Evolutionary conservation across 1,140 invertebrate species (phyloP).

Genomic region (Calycopis cecrops): DNA sequence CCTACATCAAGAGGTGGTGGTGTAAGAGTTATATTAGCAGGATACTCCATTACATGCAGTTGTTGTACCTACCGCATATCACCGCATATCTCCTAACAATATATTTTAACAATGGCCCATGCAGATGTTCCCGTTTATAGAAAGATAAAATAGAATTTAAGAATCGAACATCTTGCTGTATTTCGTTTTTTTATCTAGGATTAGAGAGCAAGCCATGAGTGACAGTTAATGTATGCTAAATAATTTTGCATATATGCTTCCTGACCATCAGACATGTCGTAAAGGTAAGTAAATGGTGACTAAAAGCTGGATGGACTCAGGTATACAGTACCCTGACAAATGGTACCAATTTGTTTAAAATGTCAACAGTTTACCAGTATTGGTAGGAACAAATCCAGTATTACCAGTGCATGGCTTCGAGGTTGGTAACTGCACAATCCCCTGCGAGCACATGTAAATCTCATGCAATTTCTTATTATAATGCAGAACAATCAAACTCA

Average conservation of each 20-base stretch:
- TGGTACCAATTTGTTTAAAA: conserved; percentile 87
- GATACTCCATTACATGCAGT: conserved; percentile 85
- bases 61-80: no score
- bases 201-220: conserved; percentile 85
- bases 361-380: conserved; percentile 81
- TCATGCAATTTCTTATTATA: no score
- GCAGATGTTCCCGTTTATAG: conserved; percentile 83
- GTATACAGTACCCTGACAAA: conserved; percentile 87
- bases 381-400: conserved; percentile 80
- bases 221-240: conserved; percentile 90
- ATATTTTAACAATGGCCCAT: conserved; percentile 85
- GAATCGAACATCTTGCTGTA: conserved; percentile 85
- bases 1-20: conserved; percentile 91
- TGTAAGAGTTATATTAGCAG: conserved; percentile 87
- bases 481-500: not conserved
- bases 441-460: no score
- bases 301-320: conserved; percentile 89
- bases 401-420: no score
- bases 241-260: conserved; percentile 85
- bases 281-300: conserved; percentile 85
- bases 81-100: conserved; percentile 90
- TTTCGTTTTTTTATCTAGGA: conserved; percentile 85
- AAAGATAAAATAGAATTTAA: conserved; percentile 84
- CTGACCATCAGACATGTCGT: conserved; percentile 76
- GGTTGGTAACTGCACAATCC: no score